Evolutionary conservation across 2,113 vertebrate genomes (phyloP).

Genomic region (Sitta europaea): DNA sequence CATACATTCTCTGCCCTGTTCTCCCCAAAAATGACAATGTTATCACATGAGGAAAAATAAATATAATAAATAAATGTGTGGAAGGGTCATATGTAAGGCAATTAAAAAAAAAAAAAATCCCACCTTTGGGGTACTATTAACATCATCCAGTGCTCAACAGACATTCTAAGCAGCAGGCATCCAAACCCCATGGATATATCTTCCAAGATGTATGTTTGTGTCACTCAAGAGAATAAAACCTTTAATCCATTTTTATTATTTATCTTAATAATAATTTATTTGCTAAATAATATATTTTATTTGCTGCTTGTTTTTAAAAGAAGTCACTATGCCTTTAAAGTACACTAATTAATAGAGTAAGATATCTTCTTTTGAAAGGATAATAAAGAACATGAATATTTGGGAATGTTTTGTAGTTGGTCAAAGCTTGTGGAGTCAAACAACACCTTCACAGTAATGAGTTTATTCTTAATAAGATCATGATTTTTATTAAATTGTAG

Average conservation of each 20-base stretch:
- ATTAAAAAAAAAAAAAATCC: background rate
- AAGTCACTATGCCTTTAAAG: background rate
- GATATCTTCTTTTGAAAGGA: background rate
- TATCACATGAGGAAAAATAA: background rate
- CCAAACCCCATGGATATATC: accelerated
- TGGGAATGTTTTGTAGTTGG: background rate
- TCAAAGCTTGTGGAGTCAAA: background rate
- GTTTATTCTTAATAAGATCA: background rate
- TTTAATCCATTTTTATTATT: background rate
- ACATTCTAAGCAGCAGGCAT: background rate
- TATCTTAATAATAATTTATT: background rate
- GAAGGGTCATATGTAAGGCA: background rate
- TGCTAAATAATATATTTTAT: background rate
- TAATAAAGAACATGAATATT: background rate
- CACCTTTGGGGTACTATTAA: background rate
- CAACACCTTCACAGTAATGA: background rate
- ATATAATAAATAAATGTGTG: background rate
- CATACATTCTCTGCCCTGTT: background rate
- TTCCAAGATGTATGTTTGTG: background rate
- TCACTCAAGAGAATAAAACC: background rate
- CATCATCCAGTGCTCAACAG: background rate
- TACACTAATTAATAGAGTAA: background rate
- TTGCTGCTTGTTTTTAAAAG: background rate
- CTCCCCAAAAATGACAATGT: background rate
- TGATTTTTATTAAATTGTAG: background rate